Percentiles rank a stretch among this genome's conserved stretches.
Conservation (phyloP, 2,113 vertebrate genomes). For the Sylvia atricapilla region DNA sequence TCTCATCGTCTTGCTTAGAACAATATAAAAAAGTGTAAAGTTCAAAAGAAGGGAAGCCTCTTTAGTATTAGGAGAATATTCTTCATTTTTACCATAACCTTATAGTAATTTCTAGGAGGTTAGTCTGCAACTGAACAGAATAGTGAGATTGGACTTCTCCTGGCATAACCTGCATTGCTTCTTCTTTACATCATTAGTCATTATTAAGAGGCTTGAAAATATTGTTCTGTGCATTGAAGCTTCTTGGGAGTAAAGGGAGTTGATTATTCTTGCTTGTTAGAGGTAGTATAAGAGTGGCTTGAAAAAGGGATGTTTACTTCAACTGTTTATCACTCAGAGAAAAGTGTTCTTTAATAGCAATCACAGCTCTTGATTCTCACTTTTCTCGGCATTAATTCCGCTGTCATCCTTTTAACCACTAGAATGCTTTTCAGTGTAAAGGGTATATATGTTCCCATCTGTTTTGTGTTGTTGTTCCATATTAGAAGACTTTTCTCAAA, state of each 20-base stretch:
- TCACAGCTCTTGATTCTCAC: not conserved
- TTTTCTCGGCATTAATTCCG: not conserved
- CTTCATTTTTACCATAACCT: not conserved
- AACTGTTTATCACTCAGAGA: not conserved
- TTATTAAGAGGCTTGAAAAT: not conserved
- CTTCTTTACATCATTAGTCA: not conserved
- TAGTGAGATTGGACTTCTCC: not conserved
- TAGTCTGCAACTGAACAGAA: not conserved
- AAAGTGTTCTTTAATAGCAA: not conserved
- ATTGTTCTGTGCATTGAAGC: not conserved
- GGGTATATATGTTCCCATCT: not conserved
- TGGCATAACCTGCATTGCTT: not conserved
- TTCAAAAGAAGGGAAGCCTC: accelerated
- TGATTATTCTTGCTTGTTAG: not conserved
- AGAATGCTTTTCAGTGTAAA: not conserved
- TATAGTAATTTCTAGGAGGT: not conserved
- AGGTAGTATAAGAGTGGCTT: not conserved
- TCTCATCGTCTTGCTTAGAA: not conserved
- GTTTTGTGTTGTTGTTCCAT: not conserved
- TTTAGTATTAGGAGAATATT: not conserved
- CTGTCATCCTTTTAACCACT: not conserved
- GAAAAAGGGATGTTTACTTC: not conserved
- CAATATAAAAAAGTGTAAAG: not conserved
- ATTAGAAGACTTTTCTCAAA: not conserved
- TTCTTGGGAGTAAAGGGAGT: not conserved